Evolutionary conservation across 2,888 invertebrate species (phyloP), one percentile per base, ranked within the genome.

Genomic region (Pterostichus madidus): DNA sequence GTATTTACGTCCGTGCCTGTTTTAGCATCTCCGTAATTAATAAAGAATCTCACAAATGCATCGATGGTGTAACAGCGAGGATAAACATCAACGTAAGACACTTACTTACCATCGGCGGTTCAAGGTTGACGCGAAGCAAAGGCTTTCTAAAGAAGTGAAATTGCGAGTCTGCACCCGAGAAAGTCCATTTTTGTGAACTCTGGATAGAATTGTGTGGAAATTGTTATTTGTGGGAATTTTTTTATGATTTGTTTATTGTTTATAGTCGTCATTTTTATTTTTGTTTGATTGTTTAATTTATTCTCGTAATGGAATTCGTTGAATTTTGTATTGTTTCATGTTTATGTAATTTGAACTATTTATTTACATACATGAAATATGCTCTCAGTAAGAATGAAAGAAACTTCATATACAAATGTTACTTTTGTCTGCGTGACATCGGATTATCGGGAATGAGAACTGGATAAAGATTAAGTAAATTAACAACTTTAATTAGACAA

Each of bases 101-200:
- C 32, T 24, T 17, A 35, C n/a, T n/a, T 24, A 1, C 1, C 24
- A n/a, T 13, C 15, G 13, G 10, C 56, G n/a, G 56, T 77, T 77
- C 76, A 77, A 77, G 76, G 76, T 77, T 53, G 44, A 39, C 10
- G 15, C 5, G 17, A n/a, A 71, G 11, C 24, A 59, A 24, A 71
- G 71, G 53, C 76, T 77, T 77, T 77, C 76, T 77, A 77, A 77
- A 77, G 76, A 77, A 77, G 76, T 77, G 76, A 77, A 77, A 77
- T 77, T 77, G 35, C 32, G 7, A 32, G n/a, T 71, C 24, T 56
- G 32, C 24, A 35, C 17, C 56, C 56, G 71, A 46, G 71, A 71
- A 56, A 56, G 53, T 77, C 39, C 35, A 77, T 77, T 53, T 77
- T 77, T 77, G 56, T 77, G 64, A 31, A 71, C 35, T 17, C 39